phyloP scores from a whole-genome alignment of 1,140 invertebrate species.

The Alviniconcha marisindica region DNA sequence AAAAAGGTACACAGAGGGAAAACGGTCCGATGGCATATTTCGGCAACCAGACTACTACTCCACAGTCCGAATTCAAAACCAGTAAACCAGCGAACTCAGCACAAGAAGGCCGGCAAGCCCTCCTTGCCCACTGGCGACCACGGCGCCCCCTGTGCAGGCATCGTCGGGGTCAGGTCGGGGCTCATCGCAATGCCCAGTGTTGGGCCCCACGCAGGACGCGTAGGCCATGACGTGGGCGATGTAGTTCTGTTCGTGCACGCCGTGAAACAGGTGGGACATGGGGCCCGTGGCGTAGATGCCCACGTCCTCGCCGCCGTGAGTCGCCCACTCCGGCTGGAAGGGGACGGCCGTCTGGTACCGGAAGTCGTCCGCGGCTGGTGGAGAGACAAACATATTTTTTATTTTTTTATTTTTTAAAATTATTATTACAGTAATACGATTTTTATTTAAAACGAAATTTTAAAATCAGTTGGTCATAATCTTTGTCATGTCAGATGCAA shows the following conservation, averaged over 20 bases:
- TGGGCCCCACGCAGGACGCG: conserved; percentile 74
- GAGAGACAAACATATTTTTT: neutral
- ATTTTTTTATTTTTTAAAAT: too few relatives aligned
- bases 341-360: conserved; percentile 80
- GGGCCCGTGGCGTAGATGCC: conserved; percentile 82
- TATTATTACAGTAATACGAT: too few relatives aligned
- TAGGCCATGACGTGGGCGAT: conserved; percentile 89
- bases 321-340: conserved; percentile 81
- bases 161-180: neutral
- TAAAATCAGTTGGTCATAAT: too few relatives aligned
- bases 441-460: too few relatives aligned
- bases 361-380: conserved; percentile 54
- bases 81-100: too few relatives aligned
- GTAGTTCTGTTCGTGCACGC: conserved; percentile 93
- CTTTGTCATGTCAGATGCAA: too few relatives aligned
- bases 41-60: too few relatives aligned
- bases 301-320: conserved; percentile 74
- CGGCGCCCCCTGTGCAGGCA: neutral
- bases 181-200: conserved; percentile 77
- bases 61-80: too few relatives aligned
- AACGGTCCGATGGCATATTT: too few relatives aligned
- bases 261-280: conserved; percentile 91
- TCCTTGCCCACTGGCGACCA: neutral
- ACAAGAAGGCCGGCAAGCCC: too few relatives aligned
- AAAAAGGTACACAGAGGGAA: too few relatives aligned